Conservation (phyloP, 2,113 vertebrate species). For the Puntigrus tetrazona region DNA sequence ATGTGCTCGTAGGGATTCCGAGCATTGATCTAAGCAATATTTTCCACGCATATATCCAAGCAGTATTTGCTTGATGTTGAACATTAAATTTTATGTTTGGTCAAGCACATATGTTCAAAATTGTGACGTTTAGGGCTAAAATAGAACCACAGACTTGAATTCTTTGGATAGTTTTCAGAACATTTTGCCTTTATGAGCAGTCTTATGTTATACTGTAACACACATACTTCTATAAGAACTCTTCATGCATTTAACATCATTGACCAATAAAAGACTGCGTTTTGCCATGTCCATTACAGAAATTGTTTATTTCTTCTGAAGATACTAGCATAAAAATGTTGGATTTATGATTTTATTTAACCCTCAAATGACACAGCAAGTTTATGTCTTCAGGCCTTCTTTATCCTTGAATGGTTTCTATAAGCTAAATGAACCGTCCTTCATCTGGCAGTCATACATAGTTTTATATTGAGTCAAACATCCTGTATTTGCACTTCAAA, state of each 20-base stretch:
- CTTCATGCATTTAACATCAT: conserved; percentile 29
- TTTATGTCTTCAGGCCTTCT: background rate
- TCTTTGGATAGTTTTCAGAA: conserved; percentile 12
- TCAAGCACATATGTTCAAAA: background rate
- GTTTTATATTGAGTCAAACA: background rate
- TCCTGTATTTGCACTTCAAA: background rate
- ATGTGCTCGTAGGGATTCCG: background rate
- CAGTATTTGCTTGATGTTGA: background rate
- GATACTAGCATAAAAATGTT: background rate
- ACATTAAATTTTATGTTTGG: background rate
- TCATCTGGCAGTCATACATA: background rate
- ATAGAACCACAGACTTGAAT: background rate
- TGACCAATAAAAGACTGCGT: conserved; percentile 43
- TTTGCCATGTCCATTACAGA: background rate
- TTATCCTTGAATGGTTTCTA: background rate
- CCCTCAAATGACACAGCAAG: background rate
- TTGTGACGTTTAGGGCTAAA: background rate
- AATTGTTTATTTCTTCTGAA: background rate
- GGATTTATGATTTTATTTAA: background rate
- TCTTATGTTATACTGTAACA: background rate
- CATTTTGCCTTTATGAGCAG: background rate
- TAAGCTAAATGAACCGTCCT: background rate
- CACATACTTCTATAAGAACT: conserved; percentile 11
- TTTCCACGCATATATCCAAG: background rate
- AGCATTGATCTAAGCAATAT: background rate